These are phyloP conservation scores for Anabas testudineus DNA, from an alignment of 2,797 vertebrate genomes.

Conservation along the genomic window DNA sequence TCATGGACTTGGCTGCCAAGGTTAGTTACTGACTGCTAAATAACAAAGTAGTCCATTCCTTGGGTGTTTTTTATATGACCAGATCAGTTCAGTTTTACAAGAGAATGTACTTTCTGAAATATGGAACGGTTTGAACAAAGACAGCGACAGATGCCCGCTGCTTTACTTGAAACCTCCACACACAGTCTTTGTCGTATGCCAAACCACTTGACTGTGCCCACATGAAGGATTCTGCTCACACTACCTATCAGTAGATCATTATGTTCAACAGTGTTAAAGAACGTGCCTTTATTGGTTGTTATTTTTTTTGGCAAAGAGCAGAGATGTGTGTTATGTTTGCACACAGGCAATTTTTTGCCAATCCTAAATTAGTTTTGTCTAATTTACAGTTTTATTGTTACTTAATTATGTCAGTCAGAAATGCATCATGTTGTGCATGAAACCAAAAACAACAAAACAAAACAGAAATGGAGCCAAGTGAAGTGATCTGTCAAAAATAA, in stretches of 20 bases:
- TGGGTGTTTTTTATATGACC: not conserved
- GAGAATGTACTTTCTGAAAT: not conserved
- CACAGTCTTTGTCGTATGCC: not conserved
- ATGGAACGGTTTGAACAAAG: not conserved
- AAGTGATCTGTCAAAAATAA: not conserved
- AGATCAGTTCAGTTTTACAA: not conserved
- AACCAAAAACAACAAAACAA: not conserved
- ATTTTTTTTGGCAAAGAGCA: slow-evolving; percentile 27
- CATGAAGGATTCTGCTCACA: not conserved
- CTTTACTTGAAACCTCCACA: not conserved
- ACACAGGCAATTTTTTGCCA: no score
- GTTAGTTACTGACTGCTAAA: not conserved
- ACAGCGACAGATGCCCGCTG: slow-evolving; percentile 1
- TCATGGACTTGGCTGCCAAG: not conserved
- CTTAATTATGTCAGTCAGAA: slow-evolving; percentile 11
- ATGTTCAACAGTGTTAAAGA: not conserved
- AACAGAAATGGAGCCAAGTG: not conserved
- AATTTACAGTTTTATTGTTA: slow-evolving; percentile 26
- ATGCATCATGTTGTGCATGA: not conserved
- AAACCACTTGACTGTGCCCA: not conserved
- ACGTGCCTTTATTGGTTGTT: not conserved
- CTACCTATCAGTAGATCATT: not conserved
- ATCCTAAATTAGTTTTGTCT: slow-evolving; percentile 36
- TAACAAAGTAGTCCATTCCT: not conserved
- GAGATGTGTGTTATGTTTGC: slow-evolving; percentile 23